These are phyloP conservation scores for Amphilophus citrinellus DNA, from an alignment of 2,113 vertebrate genomes.

Conservation along the genomic window DNA sequence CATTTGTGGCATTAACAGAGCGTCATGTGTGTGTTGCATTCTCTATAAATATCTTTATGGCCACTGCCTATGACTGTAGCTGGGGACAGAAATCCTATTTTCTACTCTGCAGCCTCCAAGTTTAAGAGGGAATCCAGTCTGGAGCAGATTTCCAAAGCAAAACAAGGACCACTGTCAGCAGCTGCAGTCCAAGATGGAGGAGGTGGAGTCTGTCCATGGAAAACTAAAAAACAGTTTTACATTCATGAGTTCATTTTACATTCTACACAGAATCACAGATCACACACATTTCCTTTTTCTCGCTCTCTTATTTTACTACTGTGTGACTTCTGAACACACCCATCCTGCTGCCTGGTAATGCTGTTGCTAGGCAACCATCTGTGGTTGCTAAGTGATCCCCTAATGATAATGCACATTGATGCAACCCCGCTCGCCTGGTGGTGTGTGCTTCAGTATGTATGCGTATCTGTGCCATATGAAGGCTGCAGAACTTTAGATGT, in stretches of 20 bases:
- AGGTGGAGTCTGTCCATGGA: background rate
- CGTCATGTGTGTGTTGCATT: background rate
- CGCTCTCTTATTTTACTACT: constrained; percentile 18
- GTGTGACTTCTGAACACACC: constrained; percentile 54
- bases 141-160: background rate
- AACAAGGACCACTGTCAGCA: background rate
- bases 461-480: background rate
- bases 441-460: background rate
- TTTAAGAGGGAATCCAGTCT: background rate
- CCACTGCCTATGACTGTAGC: background rate
- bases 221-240: background rate
- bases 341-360: constrained; percentile 12
- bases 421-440: background rate
- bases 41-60: background rate
- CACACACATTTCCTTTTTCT: background rate
- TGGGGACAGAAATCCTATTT: background rate
- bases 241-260: background rate
- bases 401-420: constrained; percentile 36
- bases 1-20: background rate
- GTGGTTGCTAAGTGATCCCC: constrained; percentile 51
- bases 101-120: background rate
- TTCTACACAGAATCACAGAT: background rate
- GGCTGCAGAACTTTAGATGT: background rate
- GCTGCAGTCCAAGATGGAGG: background rate
- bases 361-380: constrained; percentile 55